Percentiles rank a stretch among this genome's conserved stretches.
These are phyloP conservation scores for Peromyscus californicus DNA, from an alignment of 2,113 vertebrate genomes.

Conservation along the genomic window DNA sequence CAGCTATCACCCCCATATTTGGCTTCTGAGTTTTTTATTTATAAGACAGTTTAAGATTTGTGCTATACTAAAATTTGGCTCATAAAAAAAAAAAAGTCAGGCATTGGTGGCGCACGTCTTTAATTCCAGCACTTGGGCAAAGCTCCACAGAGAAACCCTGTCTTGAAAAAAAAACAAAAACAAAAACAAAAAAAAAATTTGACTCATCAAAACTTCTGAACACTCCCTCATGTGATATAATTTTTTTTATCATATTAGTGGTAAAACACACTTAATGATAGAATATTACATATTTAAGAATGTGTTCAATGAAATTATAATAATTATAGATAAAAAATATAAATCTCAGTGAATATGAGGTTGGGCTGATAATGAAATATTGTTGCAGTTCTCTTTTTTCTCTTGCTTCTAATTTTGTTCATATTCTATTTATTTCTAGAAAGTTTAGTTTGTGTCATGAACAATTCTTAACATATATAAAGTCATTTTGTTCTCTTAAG, in stretches of 20 bases:
- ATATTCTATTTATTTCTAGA: background rate
- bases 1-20: too few relatives aligned
- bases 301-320: background rate
- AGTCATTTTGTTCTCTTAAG: background rate
- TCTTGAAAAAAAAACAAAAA: too few relatives aligned
- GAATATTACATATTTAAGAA: background rate
- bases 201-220: background rate
- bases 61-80: background rate
- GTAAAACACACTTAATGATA: background rate
- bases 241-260: background rate
- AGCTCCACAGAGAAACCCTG: too few relatives aligned
- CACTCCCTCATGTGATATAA: background rate
- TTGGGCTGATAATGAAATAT: background rate
- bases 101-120: too few relatives aligned
- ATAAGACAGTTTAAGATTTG: too few relatives aligned
- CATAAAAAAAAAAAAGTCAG: background rate
- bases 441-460: background rate
- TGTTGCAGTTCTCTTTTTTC: background rate
- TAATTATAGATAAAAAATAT: background rate
- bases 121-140: too few relatives aligned
- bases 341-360: background rate
- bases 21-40: too few relatives aligned
- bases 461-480: background rate
- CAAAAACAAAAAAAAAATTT: background rate
- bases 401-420: background rate